Evolutionary conservation across 2,113 vertebrate species (phyloP).

Genomic region (Chunga burmeisteri): DNA sequence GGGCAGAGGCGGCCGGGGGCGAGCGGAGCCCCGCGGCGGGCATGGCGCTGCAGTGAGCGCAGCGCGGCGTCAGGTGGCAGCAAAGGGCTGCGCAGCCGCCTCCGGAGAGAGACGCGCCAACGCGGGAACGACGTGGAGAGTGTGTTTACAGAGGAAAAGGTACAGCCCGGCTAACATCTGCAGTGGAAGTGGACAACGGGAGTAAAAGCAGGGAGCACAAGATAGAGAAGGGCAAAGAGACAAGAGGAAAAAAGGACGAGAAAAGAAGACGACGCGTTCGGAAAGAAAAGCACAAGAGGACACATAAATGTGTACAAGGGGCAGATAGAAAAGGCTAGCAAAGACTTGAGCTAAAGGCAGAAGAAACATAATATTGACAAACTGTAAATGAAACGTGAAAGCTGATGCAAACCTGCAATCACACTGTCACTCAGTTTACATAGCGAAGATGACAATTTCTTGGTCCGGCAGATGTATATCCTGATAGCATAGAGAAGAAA

Average conservation of each 20-base stretch:
- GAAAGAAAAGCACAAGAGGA: neutral
- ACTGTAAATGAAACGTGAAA: neutral
- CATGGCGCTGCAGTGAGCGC: neutral
- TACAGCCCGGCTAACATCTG: neutral
- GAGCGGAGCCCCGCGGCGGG: accelerated
- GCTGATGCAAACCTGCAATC: neutral
- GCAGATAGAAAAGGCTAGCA: neutral
- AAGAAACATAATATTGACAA: neutral
- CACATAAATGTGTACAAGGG: accelerated
- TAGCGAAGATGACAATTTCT: neutral
- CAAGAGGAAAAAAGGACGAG: neutral
- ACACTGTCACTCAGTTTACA: neutral
- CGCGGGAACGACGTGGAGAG: neutral
- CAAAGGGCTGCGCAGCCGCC: neutral
- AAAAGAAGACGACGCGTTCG: neutral
- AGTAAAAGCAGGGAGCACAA: neutral
- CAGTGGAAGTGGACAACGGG: neutral
- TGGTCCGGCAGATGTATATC: neutral
- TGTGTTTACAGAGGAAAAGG: neutral
- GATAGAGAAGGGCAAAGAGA: neutral
- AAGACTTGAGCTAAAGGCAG: neutral
- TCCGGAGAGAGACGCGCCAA: neutral
- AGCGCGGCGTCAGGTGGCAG: neutral
- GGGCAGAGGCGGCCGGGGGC: no score
- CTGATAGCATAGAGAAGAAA: neutral